These are phyloP conservation scores for Leuciscus waleckii DNA, from an alignment of 2,797 vertebrate species.

Conservation along the genomic window DNA sequence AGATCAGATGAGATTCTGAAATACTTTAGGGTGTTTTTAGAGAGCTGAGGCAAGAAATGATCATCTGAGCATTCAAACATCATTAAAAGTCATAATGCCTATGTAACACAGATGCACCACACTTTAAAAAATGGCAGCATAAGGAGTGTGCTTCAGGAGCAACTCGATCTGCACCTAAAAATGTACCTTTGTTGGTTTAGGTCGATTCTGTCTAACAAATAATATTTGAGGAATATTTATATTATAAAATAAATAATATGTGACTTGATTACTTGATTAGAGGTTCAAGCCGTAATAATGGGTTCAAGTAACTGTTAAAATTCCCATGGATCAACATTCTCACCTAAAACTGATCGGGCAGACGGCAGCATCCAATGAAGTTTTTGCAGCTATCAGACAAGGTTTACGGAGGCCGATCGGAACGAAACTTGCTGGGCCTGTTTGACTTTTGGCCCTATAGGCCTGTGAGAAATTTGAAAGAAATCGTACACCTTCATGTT, in stretches of 20 bases:
- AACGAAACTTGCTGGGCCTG: too few relatives aligned
- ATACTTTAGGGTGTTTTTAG: conserved; percentile 22
- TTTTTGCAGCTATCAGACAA: too few relatives aligned
- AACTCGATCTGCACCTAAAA: background rate
- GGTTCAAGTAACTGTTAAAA: too few relatives aligned
- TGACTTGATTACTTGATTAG: background rate
- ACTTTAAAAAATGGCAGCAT: background rate
- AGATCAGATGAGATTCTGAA: conserved; percentile 46
- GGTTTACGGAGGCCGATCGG: too few relatives aligned
- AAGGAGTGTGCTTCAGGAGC: background rate
- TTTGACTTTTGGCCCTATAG: too few relatives aligned
- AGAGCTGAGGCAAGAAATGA: conserved; percentile 14
- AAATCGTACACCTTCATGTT: too few relatives aligned
- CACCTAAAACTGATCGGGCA: too few relatives aligned
- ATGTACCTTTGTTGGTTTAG: background rate
- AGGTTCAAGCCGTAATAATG: too few relatives aligned
- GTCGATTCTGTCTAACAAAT: background rate
- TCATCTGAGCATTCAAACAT: conserved; percentile 24
- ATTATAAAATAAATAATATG: background rate
- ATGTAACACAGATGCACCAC: background rate
- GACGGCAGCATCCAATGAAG: too few relatives aligned
- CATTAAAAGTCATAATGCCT: background rate
- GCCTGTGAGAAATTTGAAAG: too few relatives aligned
- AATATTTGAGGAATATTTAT: background rate
- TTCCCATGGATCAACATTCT: too few relatives aligned